A percentile compares a stretch with the other conserved stretches of the same genome.
Evolutionary conservation across 2,113 vertebrate genomes (phyloP).

Genomic region (Synchiropus splendidus): DNA sequence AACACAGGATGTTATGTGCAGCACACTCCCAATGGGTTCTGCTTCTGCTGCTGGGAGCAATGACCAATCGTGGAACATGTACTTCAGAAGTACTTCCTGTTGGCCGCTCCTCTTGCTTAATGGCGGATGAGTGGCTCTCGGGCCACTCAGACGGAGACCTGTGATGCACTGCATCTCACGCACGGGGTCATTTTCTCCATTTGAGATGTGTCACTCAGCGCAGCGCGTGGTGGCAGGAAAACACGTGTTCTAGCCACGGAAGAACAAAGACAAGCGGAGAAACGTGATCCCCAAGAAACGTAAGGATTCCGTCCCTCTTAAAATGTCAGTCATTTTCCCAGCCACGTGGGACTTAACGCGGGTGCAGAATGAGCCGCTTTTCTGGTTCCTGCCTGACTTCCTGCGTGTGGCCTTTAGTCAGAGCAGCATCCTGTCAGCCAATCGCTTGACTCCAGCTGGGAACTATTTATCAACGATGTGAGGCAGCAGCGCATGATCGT

Average conservation of each 20-base stretch:
- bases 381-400: no score
- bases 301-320: no score
- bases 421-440: no score
- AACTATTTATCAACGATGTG: no score
- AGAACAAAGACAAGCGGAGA: no score
- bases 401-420: no score
- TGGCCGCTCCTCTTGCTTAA: slow-evolving; percentile 50
- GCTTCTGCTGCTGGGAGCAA: slow-evolving; percentile 27
- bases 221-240: slow-evolving; percentile 12
- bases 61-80: slow-evolving; percentile 36
- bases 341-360: no score
- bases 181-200: slow-evolving; percentile 30
- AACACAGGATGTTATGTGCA: slow-evolving; percentile 17
- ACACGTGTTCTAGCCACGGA: not conserved
- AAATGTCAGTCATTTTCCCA: no score
- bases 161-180: slow-evolving; percentile 52
- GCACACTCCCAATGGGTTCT: slow-evolving; percentile 29
- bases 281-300: no score
- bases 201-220: slow-evolving; percentile 36
- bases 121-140: slow-evolving; percentile 55
- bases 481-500: no score
- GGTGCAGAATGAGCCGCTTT: no score
- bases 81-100: slow-evolving; percentile 41
- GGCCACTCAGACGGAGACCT: slow-evolving; percentile 48
- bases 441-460: no score